Percentiles rank a stretch among this genome's conserved stretches.
Evolutionary conservation across 1,140 invertebrate species (phyloP).

Genomic region (Drosophila bifasciata): DNA sequence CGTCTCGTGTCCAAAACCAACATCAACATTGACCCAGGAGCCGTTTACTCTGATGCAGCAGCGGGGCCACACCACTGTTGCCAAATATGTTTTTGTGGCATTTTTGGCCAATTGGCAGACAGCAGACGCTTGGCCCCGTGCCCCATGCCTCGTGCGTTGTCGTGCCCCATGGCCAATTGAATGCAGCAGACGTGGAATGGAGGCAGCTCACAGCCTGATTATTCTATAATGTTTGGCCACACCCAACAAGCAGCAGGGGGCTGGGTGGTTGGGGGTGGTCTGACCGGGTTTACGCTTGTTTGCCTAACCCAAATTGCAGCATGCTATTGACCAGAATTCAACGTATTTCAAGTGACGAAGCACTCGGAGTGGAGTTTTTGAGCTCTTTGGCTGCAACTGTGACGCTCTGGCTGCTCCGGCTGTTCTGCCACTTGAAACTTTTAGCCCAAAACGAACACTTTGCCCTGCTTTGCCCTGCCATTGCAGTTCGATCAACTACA

Average conservation of each 20-base stretch:
- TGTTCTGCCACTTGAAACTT: constrained; percentile 65
- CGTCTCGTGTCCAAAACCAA: constrained; percentile 62
- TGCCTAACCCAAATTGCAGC: constrained; percentile 76
- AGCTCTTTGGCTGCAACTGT: constrained; percentile 9
- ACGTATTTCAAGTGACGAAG: constrained; percentile 60
- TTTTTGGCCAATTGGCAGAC: constrained; percentile 75
- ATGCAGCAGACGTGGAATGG: constrained; percentile 56
- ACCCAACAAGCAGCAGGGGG: constrained; percentile 6
- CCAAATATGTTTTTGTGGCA: constrained; percentile 81
- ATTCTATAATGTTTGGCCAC: constrained; percentile 74
- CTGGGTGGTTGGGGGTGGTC: too few relatives aligned
- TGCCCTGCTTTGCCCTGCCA: constrained; percentile 27
- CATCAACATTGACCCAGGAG: constrained; percentile 72
- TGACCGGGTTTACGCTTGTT: constrained; percentile 53
- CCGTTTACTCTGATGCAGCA: constrained; percentile 34
- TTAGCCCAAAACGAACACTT: constrained; percentile 56
- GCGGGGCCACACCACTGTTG: constrained; percentile 23
- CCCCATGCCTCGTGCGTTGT: too few relatives aligned
- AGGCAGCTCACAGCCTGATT: constrained; percentile 54
- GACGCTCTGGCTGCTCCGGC: too few relatives aligned
- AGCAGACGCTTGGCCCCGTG: constrained; percentile 25
- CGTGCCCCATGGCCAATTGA: constrained; percentile 56
- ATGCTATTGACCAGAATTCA: constrained; percentile 73
- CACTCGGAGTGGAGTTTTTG: background rate
- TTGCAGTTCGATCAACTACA: constrained; percentile 67